Conservation (phyloP, 2,113 vertebrate genomes). For the Phrynocephalus versicolor region DNA sequence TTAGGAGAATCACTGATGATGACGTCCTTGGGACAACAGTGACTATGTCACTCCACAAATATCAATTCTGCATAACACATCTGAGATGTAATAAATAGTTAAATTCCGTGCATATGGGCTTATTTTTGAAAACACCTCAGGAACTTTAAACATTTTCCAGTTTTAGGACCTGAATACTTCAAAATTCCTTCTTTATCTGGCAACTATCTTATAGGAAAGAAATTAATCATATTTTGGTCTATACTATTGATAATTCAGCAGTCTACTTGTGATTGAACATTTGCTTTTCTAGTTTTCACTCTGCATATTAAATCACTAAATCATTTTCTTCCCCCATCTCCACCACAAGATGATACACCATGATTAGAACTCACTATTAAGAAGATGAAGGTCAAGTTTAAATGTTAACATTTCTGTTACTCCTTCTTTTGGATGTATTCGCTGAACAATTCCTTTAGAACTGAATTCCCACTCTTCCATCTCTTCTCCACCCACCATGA, state of each 20-base stretch:
- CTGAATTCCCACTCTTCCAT: neutral
- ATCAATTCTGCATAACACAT: neutral
- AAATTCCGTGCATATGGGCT: neutral
- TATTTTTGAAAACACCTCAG: constrained; percentile 11
- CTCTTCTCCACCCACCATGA: too few species aligned
- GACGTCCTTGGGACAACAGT: neutral
- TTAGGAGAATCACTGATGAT: neutral
- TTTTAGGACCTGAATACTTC: constrained; percentile 6
- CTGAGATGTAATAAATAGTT: neutral
- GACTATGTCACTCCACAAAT: constrained; percentile 20
- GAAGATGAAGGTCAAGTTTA: neutral
- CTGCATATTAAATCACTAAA: neutral
- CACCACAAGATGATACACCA: neutral
- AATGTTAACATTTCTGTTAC: neutral
- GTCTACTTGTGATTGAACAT: constrained; percentile 1
- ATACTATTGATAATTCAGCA: neutral
- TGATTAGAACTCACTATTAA: neutral
- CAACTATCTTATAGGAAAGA: constrained; percentile 4
- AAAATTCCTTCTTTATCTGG: constrained; percentile 6
- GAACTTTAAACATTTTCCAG: constrained; percentile 28
- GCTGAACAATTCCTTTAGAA: neutral
- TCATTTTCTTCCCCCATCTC: neutral
- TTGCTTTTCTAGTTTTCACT: constrained; percentile 23
- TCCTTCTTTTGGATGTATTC: neutral
- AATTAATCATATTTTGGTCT: constrained; percentile 22